Evolutionary conservation across 2,113 vertebrate genomes (phyloP), one percentile per base, ranked within the genome.

Genomic region (Hyperoodon ampullatus): DNA sequence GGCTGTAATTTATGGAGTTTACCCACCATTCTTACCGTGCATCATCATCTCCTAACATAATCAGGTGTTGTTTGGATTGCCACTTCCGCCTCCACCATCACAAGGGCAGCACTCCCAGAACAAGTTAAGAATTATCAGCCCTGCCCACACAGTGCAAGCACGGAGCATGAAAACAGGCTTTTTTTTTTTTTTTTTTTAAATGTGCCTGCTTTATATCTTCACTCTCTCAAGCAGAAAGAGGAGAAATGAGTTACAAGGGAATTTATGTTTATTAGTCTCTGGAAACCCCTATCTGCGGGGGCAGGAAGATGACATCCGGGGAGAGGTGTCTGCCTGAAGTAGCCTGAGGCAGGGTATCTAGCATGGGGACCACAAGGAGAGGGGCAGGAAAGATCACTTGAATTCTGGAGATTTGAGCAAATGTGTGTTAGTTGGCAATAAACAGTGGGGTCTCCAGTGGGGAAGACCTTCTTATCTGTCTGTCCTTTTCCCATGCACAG

Each of bases 241-340:
- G 84, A 92, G 70, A 92, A 95, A 94, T 71, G 70, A 92, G 74
- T 90, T 96, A 95, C 44, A 94, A 85, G 84, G 75, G 44, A 85
- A 92, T 96, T 68, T 90, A 39, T 26, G 50, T 82, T 90, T 87
- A 77, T 94, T 77, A n/a, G 68, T 88, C 83, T 86, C 33, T 97
- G 89, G 55, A 90, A 87, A 70, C n/a, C 16, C 12, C 1, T 50
- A n/a, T 96, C 58, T 84, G 65, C 8, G 50, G 58, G n/a, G 74
- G 35, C 23, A 47, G 83, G 83, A 91, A 89, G 55, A 66, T 12
- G 35, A 44, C 14, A 14, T 42, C 33, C 11, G 6, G n/a, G 19
- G 87, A 81, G 44, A 33, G 26, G 61, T 21, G 47, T 70, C 35
- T 77, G 66, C 19, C 5, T 77, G 14, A 12, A 18, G 42, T 42